Base-by-base conservation (phyloP, 2,113 vertebrate genomes). In the Sebastes fasciatus region DNA sequence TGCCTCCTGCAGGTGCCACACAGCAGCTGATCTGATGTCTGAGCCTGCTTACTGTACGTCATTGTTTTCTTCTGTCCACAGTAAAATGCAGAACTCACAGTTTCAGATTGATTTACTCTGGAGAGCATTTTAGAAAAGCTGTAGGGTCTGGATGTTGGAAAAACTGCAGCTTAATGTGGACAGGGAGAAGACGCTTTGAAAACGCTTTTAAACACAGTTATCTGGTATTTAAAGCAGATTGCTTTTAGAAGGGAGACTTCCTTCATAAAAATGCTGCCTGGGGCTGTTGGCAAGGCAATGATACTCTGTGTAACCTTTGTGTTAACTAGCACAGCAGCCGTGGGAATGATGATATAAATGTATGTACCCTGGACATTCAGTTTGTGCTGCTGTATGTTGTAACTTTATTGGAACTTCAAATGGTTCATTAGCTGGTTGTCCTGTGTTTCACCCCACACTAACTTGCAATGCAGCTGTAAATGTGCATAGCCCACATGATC, bases 341-440 rank as follows among this genome's bases (percentile, higher is more conserved):
- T 88, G 88, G 90, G 86, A 90, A 68, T 85, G 64, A 65, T 81
- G 76, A 80, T 87, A 77, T 77, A 54, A 91, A 87, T 78, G 86
- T 77, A 88, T 89, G 75, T 65, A 79, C 86, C 83, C 79, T 80
- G 77, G 77, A 77, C 83, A 68, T 86, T 86, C 65, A 74, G 58
- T 83, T 85, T 84, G 43, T 72, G 70, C 74, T 83, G 65, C 86
- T 85, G 70, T 72, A 70, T 86, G 77, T 79, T 88, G 65, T 23
- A 86, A 83, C 79, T 85, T 88, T 54, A 74, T 61, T 80, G 57
- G 51, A 77, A 89, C 88, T 86, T 88, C 79, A 89, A 86, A 82
- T 77, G 70, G 62, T 89, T 93, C 89, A 88, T 94, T 89, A 89
- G 86, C 67, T 65, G 81, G 45, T 86, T 89, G 86, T 84, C 86